Percentiles rank a stretch among this genome's conserved stretches.
These are phyloP conservation scores for Actenoides hombroni DNA, from an alignment of 2,113 vertebrate species.

Conservation along the genomic window DNA sequence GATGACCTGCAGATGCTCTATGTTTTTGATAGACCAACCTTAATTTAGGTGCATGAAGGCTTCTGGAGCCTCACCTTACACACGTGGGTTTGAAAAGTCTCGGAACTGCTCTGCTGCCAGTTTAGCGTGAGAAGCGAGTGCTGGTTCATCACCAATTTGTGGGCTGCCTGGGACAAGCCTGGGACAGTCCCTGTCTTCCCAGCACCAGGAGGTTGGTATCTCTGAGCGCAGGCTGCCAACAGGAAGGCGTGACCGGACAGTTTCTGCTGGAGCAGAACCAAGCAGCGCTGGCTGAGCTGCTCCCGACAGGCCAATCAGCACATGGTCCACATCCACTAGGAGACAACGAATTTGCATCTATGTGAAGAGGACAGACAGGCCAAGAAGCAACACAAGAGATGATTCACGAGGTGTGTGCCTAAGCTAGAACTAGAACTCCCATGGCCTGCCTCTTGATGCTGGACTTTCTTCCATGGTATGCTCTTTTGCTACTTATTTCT, in stretches of 20 bases:
- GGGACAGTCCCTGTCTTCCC: not conserved
- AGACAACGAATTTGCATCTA: not conserved
- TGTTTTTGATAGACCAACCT: not conserved
- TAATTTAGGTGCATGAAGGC: not conserved
- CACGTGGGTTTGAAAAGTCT: not conserved
- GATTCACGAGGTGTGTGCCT: not conserved
- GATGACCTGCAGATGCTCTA: not conserved
- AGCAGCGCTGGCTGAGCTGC: not conserved
- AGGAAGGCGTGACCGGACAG: not conserved
- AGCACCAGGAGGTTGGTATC: not conserved
- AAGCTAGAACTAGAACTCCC: not conserved
- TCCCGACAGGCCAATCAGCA: not conserved
- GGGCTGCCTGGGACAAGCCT: not conserved
- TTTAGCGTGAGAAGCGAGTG: not conserved
- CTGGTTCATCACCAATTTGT: not conserved
- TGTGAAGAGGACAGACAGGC: not conserved
- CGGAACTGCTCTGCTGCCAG: not conserved
- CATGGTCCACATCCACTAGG: accelerated
- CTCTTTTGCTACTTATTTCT: not conserved
- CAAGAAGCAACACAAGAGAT: not conserved
- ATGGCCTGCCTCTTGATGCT: not conserved
- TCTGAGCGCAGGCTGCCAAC: not conserved
- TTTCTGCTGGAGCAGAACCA: not conserved
- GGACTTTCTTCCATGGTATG: not conserved
- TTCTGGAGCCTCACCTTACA: not conserved